Conservation (phyloP, 1,140 invertebrate species). For the Sinella curviseta region DNA sequence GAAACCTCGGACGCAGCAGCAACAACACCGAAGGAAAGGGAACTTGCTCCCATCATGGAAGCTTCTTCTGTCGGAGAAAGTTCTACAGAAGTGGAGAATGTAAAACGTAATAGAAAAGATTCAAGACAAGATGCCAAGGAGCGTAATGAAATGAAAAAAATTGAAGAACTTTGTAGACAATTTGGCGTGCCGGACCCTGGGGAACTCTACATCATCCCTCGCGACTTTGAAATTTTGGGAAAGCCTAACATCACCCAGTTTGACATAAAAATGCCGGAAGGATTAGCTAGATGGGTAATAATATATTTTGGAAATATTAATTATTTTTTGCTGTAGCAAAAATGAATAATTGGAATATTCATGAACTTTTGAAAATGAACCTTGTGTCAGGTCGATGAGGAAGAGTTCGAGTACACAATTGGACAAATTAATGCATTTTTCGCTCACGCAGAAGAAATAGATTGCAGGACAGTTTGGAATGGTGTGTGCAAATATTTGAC, state of each 20-base stretch:
- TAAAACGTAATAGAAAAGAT: background rate
- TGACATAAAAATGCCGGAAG: background rate
- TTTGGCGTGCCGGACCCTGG: background rate
- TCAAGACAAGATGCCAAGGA: background rate
- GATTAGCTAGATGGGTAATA: background rate
- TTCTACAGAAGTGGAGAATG: background rate
- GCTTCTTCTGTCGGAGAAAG: too few relatives aligned
- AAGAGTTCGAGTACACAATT: background rate
- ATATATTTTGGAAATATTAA: too few relatives aligned
- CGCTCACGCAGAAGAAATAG: background rate
- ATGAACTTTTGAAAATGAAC: background rate
- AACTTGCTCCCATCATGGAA: too few relatives aligned
- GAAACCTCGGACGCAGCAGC: background rate
- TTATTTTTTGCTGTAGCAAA: background rate
- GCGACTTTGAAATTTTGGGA: background rate
- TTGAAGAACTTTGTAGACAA: background rate
- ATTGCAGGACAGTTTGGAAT: background rate
- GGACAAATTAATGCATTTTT: background rate
- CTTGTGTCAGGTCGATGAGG: background rate
- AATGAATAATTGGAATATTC: background rate
- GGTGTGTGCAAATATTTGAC: background rate
- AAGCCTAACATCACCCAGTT: background rate
- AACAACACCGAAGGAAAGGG: too few relatives aligned
- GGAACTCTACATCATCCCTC: background rate
- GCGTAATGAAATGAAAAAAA: background rate